Base-by-base conservation (phyloP, 2,797 vertebrate species). In the Ambastaia sidthimunki region DNA sequence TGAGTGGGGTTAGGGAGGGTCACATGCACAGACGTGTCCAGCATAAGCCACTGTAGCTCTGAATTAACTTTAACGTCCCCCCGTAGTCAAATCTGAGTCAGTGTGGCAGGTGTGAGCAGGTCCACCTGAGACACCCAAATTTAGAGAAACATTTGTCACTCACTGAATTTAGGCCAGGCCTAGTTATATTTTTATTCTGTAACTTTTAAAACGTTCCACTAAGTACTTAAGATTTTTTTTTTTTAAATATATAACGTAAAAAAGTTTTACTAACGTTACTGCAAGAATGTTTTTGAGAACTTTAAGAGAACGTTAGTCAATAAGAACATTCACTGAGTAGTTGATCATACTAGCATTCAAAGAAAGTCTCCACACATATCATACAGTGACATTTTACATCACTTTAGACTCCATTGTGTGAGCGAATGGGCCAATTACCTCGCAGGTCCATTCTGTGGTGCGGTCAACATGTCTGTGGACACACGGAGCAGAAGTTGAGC, bases 1-100 rank as follows among this genome's bases (percentile, higher is more conserved):
- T 87, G 87, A 81, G 80, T 85, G 80, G 91, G 89, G 86, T 92
- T 90, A 92, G 91, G 90, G 84, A 84, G 72, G 88, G 81, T 88
- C 86, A 75, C 84, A 78, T 82, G 85, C 34, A 66, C 60, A 90
- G 85, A 90, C 81, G 80, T 69, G 69, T 70, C 62, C 62, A 12
- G 81, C 83, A 82, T 85, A 75, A 82, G 74, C 60, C 10, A 67
- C 74, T 80, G 79, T 34, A 31, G 60, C 80, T 85, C 50, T 77
- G 70, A 48, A 85, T 79, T 67, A 85, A 79, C 47, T 34, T 60
- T 25, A 57, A 85, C 63, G 25, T 78, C 54, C 18, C 16, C 7
- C 60, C 50, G n/a, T 19, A 59, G 21, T 76, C 21, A 28, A 59
- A 68, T 55, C 74, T 80, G 71, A 85, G 87, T 81, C 48, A 65